Conservation (phyloP, 2,113 vertebrate species). For the Paramormyrops kingsleyae region DNA sequence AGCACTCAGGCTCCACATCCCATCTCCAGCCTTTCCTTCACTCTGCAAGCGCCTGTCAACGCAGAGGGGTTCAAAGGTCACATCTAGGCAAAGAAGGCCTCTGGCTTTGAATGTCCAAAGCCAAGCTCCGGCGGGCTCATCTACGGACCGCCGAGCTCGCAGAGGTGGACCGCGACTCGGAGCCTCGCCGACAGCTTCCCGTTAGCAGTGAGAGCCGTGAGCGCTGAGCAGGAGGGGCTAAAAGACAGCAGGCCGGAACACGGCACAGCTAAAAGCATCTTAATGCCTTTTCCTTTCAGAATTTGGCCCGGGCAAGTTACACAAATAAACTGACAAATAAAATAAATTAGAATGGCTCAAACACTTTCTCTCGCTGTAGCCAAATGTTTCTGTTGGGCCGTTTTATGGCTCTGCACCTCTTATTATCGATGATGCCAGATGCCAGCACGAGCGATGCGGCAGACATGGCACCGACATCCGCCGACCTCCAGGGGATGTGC, state of each 20-base stretch:
- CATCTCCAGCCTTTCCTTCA: neutral
- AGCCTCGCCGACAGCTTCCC: neutral
- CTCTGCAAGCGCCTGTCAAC: neutral
- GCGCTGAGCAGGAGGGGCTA: neutral
- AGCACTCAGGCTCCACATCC: neutral
- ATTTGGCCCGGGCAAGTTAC: neutral
- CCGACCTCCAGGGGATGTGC: neutral
- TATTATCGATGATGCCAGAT: neutral
- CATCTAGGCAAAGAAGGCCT: neutral
- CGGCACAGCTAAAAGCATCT: neutral
- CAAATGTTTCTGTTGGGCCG: neutral
- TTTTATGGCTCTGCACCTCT: neutral
- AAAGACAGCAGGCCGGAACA: neutral
- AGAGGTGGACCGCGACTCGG: neutral
- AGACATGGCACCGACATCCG: neutral
- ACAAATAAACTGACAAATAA: neutral
- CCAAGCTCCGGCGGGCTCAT: neutral
- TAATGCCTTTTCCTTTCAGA: neutral
- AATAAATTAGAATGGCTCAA: neutral
- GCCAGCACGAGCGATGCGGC: neutral
- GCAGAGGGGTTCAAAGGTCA: neutral
- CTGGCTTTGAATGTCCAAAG: neutral
- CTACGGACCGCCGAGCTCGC: neutral
- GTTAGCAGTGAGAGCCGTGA: neutral
- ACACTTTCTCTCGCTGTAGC: neutral